Conservation (phyloP, 2,888 invertebrate species). For the Rhimphoctona megacephalus region DNA sequence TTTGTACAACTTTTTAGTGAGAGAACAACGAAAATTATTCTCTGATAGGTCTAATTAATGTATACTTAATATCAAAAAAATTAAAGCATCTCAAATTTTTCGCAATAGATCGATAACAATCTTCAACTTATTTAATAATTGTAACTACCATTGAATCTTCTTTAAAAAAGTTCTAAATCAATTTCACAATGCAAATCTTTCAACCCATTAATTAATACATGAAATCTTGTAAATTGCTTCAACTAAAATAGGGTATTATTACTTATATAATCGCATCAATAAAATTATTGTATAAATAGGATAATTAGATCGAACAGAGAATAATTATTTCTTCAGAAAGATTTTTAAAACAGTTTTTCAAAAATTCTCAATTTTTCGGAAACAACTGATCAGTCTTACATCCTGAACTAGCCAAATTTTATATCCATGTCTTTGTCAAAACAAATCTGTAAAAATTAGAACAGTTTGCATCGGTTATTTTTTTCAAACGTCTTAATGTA, state of each 20-base stretch:
- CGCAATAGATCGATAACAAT: neutral
- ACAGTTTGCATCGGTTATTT: neutral
- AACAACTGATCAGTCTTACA: neutral
- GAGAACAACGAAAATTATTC: neutral
- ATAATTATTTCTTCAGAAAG: neutral
- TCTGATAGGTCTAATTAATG: constrained; percentile 3
- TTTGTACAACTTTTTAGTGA: neutral
- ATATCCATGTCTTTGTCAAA: neutral
- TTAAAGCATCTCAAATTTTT: neutral
- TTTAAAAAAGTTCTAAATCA: neutral
- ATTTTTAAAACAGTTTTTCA: neutral
- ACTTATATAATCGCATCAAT: neutral
- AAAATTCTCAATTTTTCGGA: neutral
- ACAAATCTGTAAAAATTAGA: neutral
- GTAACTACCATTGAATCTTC: neutral
- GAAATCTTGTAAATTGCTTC: neutral
- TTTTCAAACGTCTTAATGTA: neutral
- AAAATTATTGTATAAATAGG: neutral
- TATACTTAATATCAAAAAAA: neutral
- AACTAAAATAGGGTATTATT: neutral
- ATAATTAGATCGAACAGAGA: neutral
- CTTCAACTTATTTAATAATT: neutral
- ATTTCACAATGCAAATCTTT: neutral
- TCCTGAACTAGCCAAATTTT: neutral
- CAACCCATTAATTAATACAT: neutral